Base-by-base conservation (phyloP, 2,797 vertebrate species). In the Cottoperca gobio region DNA sequence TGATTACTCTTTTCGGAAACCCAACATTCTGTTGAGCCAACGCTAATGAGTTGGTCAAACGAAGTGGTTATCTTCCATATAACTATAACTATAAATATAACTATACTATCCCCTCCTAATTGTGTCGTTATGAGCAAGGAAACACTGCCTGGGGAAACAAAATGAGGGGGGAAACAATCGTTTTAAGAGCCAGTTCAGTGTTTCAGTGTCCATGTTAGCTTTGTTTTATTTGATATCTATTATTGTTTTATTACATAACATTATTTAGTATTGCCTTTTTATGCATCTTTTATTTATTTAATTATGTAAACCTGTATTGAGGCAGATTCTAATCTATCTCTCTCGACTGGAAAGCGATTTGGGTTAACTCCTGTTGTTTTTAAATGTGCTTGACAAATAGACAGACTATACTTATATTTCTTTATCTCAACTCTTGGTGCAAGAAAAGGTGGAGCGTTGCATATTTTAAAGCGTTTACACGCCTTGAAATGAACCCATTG, bases 1-100 rank as follows among this genome's bases (percentile, higher is more conserved):
- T 53, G 10, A 31, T 53, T 46, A 10, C 19, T 66, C 16, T 8
- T 48, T 49, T 62, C 9, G 31, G 43, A 48, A 78, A 49, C 42
- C 16, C 17, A n/a, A 12, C 19, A 23, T n/a, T 45, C n/a, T 48
- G 5, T 74, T 39, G 61, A 39, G 23, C 35, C 14, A 7, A 33
- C 69, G n/a, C 26, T 39, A 45, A 33, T 13, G 9, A 24, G 2
- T n/a, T 16, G 5, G n/a, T 52, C 19, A 43, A 23, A 59, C 1
- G 3, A 52, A 31, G 46, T 5, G 1, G 16, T n/a, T 11, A 37
- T 62, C 39, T 55, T 54, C 21, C 16, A 52, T 42, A n/a, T 50
- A 12, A 14, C 3, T 52, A 26, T 39, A 52, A 42, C n/a, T n/a
- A n/a, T n/a, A n/a, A n/a, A n/a, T n/a, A n/a, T n/a, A n/a, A n/a